Base-by-base conservation (phyloP, 2,888 invertebrate genomes). In the Standfussiana lucernea region DNA sequence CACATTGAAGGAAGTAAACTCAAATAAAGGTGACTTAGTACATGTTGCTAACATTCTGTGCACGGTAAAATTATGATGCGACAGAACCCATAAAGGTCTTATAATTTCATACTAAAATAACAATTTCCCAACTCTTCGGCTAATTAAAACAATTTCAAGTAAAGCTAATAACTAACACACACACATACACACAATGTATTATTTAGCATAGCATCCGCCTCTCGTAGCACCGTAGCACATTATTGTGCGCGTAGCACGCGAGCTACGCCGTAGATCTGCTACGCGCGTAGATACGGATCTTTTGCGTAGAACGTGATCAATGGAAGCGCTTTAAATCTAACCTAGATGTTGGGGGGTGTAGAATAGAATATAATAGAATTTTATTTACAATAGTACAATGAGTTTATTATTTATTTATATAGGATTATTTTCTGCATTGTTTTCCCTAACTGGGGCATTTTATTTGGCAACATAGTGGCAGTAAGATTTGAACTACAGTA, bases 161-260 rank as follows among this genome's bases (percentile, higher is more conserved):
- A 72, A 75, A 70, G 72, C 71, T 75, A 65, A 80, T 77, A 76
- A 81, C 70, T 76, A 61, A 79, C 70, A 64, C 45, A 68, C 71
- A 56, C 13, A 56, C 61, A 71, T 0, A 50, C 4, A 47, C 45
- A 69, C 11, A 74, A 72, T 70, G 67, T 72, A 73, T 87, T 89
- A 91, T 89, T 86, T 89, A 88, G 82, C 84, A 86, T 87, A 88
- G 89, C 90, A 89, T 89, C 89, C 89, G 82, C 79, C 86, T 89
- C 86, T 88, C 91, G 93, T 92, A 92, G 91, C 90, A 89, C 86
- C 90, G 92, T 91, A 92, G 91, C 90, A 89, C 80, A 89, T 83
- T 1, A 37, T 5, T 18, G 73, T n/a, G 64, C 40, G 78, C 89
- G 89, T 89, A 91, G 90, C 86, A 80, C 86, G 80, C 70, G 85